A percentile compares a stretch with the other conserved stretches of the same genome.
Evolutionary conservation across 2,888 invertebrate species (phyloP).

Genomic region (Sminthurinus aureus): DNA sequence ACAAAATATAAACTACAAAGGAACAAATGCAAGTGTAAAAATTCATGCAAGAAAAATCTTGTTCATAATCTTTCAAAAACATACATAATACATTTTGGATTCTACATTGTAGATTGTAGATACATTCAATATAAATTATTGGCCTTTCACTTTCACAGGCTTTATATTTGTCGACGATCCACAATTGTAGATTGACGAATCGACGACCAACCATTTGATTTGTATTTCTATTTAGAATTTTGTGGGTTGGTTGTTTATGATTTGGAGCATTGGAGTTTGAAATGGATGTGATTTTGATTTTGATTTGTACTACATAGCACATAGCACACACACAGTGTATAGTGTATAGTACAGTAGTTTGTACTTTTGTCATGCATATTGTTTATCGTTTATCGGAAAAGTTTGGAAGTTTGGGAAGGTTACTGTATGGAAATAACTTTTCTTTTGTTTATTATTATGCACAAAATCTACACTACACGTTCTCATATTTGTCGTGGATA

Average conservation of each 20-base stretch:
- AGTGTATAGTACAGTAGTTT: too few species aligned
- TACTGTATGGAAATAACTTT: conserved; percentile 3
- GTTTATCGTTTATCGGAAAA: not conserved
- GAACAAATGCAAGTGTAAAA: too few species aligned
- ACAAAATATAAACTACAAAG: too few species aligned
- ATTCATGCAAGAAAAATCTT: too few species aligned
- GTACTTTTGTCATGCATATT: not conserved
- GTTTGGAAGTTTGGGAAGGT: conserved; percentile 1
- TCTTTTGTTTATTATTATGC: not conserved
- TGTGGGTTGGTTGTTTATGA: not conserved
- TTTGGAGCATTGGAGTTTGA: not conserved
- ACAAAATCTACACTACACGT: not conserved
- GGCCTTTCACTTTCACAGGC: not conserved
- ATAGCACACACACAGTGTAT: too few species aligned
- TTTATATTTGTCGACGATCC: not conserved
- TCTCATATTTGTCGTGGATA: not conserved
- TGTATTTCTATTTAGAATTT: too few species aligned
- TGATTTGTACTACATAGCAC: too few species aligned
- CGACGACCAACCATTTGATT: not conserved
- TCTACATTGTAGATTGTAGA: too few species aligned
- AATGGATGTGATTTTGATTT: not conserved
- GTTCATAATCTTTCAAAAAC: too few species aligned
- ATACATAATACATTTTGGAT: too few species aligned
- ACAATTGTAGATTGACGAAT: too few species aligned
- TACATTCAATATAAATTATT: too few species aligned